These are phyloP conservation scores for Chrysina gloriosa DNA, from an alignment of 2,888 invertebrate species.

Conservation along the genomic window DNA sequence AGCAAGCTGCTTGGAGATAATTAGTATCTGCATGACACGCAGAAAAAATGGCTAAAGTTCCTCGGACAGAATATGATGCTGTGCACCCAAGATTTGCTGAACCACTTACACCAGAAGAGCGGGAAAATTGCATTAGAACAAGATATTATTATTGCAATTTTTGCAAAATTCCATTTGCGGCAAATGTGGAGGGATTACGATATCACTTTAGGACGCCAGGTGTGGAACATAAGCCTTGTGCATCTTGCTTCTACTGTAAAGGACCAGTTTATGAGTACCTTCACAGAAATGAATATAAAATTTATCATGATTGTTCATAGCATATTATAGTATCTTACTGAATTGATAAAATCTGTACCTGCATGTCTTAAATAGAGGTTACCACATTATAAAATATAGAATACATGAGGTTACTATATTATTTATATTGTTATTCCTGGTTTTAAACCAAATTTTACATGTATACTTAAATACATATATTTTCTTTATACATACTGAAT, in stretches of 20 bases:
- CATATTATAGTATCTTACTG: no score
- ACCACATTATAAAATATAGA: neutral
- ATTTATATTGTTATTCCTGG: no score
- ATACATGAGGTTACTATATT: no score
- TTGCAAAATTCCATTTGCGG: conserved; percentile 59
- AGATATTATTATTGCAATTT: conserved; percentile 58
- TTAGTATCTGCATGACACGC: no score
- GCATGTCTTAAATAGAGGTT: neutral
- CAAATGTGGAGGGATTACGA: conserved; percentile 54
- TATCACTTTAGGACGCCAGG: conserved; percentile 58
- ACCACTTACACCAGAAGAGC: conserved; percentile 52
- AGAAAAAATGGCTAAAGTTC: neutral
- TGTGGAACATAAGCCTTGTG: conserved; percentile 54
- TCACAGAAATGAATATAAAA: conserved; percentile 51
- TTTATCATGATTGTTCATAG: conserved; percentile 58
- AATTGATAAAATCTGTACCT: conserved; percentile 22
- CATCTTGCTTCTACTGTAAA: conserved; percentile 60
- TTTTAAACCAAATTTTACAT: no score
- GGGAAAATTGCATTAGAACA: conserved; percentile 55
- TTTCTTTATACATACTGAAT: no score
- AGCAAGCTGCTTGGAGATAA: no score
- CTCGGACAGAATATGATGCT: conserved; percentile 57
- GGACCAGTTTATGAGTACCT: conserved; percentile 58
- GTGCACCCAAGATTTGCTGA: conserved; percentile 59
- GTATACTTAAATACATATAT: no score